These are phyloP conservation scores for Elysia crispata DNA, from an alignment of 2,888 invertebrate genomes.

Conservation along the genomic window DNA sequence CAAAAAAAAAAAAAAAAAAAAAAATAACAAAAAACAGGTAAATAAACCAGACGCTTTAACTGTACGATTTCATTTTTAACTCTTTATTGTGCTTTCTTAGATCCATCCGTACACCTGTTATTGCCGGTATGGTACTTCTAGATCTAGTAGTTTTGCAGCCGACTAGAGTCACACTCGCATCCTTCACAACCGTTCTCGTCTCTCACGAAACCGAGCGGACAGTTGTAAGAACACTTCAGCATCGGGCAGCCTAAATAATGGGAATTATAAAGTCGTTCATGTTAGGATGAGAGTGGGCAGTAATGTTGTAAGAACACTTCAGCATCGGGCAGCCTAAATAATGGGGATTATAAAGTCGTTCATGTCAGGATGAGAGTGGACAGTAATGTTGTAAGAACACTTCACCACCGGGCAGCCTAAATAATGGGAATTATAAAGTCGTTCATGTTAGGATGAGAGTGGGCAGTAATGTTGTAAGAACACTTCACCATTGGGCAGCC, in stretches of 20 bases:
- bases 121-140: too few relatives aligned
- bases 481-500: background rate
- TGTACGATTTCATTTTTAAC: too few relatives aligned
- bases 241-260: background rate
- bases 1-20: too few relatives aligned
- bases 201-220: constrained; percentile 13
- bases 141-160: too few relatives aligned
- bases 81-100: too few relatives aligned
- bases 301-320: background rate
- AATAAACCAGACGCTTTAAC: too few relatives aligned
- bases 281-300: background rate
- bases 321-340: background rate
- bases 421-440: background rate
- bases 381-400: background rate
- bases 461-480: background rate
- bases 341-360: background rate
- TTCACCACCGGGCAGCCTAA: background rate
- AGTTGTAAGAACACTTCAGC: background rate
- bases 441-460: background rate
- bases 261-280: background rate
- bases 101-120: too few relatives aligned
- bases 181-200: constrained; percentile 14
- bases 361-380: background rate
- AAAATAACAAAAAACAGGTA: too few relatives aligned
- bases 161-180: constrained; percentile 6